Evolutionary conservation across 2,113 vertebrate species (phyloP), one percentile per base, ranked within the genome.

Genomic region (Sylvilagus bachmani): DNA sequence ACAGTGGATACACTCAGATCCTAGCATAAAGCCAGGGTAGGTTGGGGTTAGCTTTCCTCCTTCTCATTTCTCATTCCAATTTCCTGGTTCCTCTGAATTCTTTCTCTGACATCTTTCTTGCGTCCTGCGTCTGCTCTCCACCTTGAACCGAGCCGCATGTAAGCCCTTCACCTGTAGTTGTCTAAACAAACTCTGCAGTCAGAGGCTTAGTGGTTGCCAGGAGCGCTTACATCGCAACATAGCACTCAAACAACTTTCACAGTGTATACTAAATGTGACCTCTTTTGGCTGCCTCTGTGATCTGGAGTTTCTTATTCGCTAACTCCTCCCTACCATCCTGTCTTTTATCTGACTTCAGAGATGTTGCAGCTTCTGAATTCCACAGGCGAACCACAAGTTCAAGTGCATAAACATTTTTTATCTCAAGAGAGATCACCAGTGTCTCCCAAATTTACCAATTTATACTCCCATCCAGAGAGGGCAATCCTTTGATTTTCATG

Each of bases 331-430:
- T 5, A 33, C 22, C 71, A 64, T 25, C 3, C 69, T 16, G 21
- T 84, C 66, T 95, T 81, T 51, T 33, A 31, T 53, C 21, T 38
- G 62, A 79, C 25, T 64, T 33, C 73, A 55, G 4, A 79, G 77
- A 71, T 78, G 86, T 81, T 87, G 83, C 86, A 82, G 29, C n/a
- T 84, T 62, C 58, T 16, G 38, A 93, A 84, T 93, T 95, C 19
- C 36, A 51, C 84, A 69, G 88, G 12, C 16, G 44, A 88, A 91
- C 13, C 51, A 21, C 49, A 49, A 22, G 31, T 55, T 36, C 49
- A 86, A 31, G 44, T 86, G 16, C 44, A 31, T 88, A 78, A 80
- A 67, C 66, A 33, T 78, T 81, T 79, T 88, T 66, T 86, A 67
- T 62, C 27, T 86, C 64, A 77, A 82, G 53, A 83, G 49, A 66